Evolutionary conservation across 2,797 vertebrate species (phyloP).

Genomic region (Diglossa cyanea): DNA sequence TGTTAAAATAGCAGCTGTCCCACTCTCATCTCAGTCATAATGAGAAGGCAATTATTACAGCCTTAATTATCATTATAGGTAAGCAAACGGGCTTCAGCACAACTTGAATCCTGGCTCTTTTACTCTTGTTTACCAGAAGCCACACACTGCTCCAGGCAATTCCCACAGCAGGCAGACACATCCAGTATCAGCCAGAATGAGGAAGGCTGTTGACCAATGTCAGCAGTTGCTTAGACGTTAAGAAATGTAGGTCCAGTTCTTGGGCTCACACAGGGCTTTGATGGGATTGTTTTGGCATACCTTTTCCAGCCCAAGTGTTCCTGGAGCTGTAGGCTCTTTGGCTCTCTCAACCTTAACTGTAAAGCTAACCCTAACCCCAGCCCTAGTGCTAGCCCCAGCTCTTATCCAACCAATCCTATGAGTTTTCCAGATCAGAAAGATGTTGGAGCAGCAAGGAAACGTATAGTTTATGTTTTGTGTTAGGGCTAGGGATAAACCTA

Average conservation of each 20-base stretch:
- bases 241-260: background rate
- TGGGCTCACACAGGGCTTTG: background rate
- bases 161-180: background rate
- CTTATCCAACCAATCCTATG: background rate
- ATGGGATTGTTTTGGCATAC: background rate
- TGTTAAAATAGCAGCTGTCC: constrained; percentile 25
- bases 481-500: background rate
- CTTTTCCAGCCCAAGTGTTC: background rate
- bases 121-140: background rate
- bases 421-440: background rate
- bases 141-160: background rate
- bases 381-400: background rate
- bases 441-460: background rate
- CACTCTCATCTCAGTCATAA: background rate
- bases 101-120: background rate
- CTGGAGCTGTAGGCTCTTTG: background rate
- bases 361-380: background rate
- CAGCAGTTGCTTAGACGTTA: background rate
- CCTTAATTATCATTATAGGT: background rate
- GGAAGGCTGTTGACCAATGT: background rate
- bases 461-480: background rate
- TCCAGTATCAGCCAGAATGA: background rate
- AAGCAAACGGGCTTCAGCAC: background rate
- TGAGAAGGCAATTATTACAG: background rate
- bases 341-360: background rate